These are phyloP conservation scores for Brachyhypopomus gauderio DNA, from an alignment of 2,113 vertebrate species.

Conservation along the genomic window DNA sequence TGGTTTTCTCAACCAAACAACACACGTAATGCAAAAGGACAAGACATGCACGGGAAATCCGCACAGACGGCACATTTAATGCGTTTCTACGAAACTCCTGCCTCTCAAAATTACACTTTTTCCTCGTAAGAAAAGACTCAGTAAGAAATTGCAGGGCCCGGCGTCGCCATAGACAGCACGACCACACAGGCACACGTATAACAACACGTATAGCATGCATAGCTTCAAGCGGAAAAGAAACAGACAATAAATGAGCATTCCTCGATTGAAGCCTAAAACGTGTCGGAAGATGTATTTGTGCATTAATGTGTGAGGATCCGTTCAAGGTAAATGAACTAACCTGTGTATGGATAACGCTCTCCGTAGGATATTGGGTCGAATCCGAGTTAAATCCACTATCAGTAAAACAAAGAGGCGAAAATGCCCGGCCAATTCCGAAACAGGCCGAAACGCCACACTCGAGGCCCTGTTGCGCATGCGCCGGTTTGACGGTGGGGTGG, in stretches of 20 bases:
- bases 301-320: conserved; percentile 10
- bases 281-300: conserved; percentile 35
- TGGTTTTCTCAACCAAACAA: conserved; percentile 53
- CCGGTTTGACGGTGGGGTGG: conserved; percentile 53
- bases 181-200: conserved; percentile 59
- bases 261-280: conserved; percentile 55
- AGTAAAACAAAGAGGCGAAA: conserved; percentile 86
- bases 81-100: conserved; percentile 20
- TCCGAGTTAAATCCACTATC: conserved; percentile 82
- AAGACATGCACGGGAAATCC: conserved; percentile 24
- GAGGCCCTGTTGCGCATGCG: conserved; percentile 72
- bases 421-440: conserved; percentile 80
- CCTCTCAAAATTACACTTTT: conserved; percentile 61
- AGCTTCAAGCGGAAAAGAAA: conserved; percentile 70
- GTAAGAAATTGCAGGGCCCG: conserved; percentile 74
- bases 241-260: conserved; percentile 63
- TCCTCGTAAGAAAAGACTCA: conserved; percentile 48
- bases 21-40: conserved; percentile 46
- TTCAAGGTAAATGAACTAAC: conserved; percentile 67
- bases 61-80: conserved; percentile 19
- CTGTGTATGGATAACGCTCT: conserved; percentile 70
- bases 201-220: conserved; percentile 75
- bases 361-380: conserved; percentile 72
- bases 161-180: conserved; percentile 70
- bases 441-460: conserved; percentile 75